Base-by-base conservation (phyloP, 2,797 vertebrate genomes). In the Pelobates cultripes region DNA sequence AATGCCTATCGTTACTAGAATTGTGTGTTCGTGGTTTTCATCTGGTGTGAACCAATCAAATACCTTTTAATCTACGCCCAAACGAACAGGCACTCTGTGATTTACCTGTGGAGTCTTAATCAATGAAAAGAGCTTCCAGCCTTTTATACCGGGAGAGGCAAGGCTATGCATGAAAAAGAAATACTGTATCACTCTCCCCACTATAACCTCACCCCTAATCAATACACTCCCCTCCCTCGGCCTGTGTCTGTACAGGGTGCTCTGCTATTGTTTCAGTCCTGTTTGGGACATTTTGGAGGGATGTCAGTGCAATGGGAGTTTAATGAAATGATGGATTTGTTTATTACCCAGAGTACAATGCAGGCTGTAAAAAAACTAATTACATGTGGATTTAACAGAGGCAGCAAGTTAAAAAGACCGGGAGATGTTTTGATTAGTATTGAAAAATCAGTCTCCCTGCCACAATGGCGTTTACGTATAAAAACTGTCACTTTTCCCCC, bases 231-330 rank as follows among this genome's bases (percentile, higher is more conserved):
- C 83, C 82, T 73, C 85, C 82, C 84, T 86, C 87, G 79, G 80
- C 84, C 53, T 42, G 68, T 6, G 87, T 80, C 79, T 57, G 78
- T 61, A 83, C 86, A 68, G 86, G 73, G 78, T 81, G 80, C 88
- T 75, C 82, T 74, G 53, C 85, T 45, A 89, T 89, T 88, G 88
- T 89, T 4, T 82, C 10, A 3, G 78, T 85, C 72, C 82, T 84
- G 85, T 85, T 89, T 89, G 88, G 86, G 88, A 87, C 87, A 63
- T 87, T 90, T 89, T 89, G 89, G 88, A 86, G 88, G 88, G 88
- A 88, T 85, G 86, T 88, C 87, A 86, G 84, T 68, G 78, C 4
- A 69, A 64, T 78, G 87, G 82, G 87, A 86, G 84, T 78, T 75
- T 88, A 87, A 90, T 88, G 88, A 88, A 88, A 28, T 88, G 77